Percentiles rank a stretch among this genome's conserved stretches.
These are phyloP conservation scores for Perdita meconis DNA, from an alignment of 2,888 invertebrate genomes.

Conservation along the genomic window DNA sequence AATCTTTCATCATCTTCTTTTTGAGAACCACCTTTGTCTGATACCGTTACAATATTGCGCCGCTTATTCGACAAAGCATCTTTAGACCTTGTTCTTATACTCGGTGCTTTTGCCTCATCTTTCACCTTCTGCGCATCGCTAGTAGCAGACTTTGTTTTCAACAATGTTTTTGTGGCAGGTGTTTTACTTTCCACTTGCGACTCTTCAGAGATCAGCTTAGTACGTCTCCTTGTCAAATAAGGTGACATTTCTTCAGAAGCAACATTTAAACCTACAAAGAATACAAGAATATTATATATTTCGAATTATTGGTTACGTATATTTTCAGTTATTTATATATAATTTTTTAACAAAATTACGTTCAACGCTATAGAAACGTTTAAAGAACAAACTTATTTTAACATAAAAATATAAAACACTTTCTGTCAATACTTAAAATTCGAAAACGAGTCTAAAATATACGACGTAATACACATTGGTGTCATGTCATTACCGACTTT, in stretches of 20 bases:
- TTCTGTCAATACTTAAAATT: background rate
- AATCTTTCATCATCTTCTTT: background rate
- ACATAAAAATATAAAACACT: too few relatives aligned
- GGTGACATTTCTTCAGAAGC: conserved; percentile 24
- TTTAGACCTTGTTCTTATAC: background rate
- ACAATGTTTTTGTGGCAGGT: background rate
- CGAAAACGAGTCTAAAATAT: background rate
- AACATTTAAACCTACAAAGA: conserved; percentile 21
- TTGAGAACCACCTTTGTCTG: background rate
- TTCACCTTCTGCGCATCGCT: background rate
- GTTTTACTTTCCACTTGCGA: background rate
- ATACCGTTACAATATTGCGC: background rate
- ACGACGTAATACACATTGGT: background rate
- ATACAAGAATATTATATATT: too few relatives aligned
- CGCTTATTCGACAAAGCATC: background rate
- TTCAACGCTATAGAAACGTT: too few relatives aligned
- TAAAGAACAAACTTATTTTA: too few relatives aligned
- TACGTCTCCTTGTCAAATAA: conserved; percentile 23
- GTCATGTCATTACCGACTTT: background rate
- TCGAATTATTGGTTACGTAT: too few relatives aligned
- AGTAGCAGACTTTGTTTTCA: background rate
- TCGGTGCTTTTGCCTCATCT: background rate
- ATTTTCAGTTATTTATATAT: too few relatives aligned
- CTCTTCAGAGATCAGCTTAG: background rate
- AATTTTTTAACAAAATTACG: too few relatives aligned